Percentiles rank a stretch among this genome's conserved stretches.
Evolutionary conservation across 2,113 vertebrate genomes (phyloP).

Genomic region (Holacanthus passer): DNA sequence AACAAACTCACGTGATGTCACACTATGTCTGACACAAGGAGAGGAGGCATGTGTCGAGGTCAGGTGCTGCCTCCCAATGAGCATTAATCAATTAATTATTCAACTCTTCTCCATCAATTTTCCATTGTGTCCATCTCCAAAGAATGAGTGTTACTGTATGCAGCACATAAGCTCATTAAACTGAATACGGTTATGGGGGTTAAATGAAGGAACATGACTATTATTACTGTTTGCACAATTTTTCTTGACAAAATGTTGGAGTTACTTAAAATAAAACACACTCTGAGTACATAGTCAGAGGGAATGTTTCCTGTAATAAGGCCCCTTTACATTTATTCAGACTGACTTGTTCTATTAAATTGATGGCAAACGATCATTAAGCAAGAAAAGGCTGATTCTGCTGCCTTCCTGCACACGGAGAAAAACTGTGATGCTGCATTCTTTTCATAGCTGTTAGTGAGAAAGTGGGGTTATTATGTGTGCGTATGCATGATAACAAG

Average conservation of each 20-base stretch:
- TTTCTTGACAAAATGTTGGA: not conserved
- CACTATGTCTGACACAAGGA: not conserved
- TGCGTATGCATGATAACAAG: constrained; percentile 72
- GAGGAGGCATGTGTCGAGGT: not conserved
- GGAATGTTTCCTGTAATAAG: not conserved
- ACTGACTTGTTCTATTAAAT: constrained; percentile 26
- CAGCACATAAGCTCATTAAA: not conserved
- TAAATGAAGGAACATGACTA: not conserved
- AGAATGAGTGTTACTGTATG: not conserved
- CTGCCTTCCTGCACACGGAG: not conserved
- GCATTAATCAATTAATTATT: constrained; percentile 33
- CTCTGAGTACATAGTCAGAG: not conserved
- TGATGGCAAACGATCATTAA: constrained; percentile 36
- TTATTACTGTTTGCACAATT: not conserved
- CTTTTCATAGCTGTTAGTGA: constrained; percentile 70
- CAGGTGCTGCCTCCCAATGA: constrained; percentile 18
- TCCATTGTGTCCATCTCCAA: not conserved
- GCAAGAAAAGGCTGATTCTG: constrained; percentile 35
- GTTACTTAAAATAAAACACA: not conserved
- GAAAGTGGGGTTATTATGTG: constrained; percentile 72
- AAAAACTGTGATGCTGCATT: constrained; percentile 65
- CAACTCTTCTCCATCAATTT: not conserved
- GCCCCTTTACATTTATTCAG: not conserved
- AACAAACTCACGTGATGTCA: not conserved
- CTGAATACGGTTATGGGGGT: not conserved